Conservation (phyloP, 2,797 vertebrate species). For the Leptatherina wallacei region DNA sequence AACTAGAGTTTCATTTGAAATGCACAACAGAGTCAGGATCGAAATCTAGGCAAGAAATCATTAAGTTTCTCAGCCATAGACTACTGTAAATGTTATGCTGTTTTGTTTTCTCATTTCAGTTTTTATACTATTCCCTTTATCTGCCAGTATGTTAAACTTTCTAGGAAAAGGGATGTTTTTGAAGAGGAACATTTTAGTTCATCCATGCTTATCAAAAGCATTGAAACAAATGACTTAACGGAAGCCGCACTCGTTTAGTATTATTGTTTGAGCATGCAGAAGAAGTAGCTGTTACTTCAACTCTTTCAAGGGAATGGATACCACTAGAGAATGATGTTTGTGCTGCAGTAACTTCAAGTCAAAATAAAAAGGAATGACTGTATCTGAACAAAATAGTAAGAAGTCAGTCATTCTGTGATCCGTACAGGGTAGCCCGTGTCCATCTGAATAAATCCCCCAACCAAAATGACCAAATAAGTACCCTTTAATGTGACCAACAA, state of each 20-base stretch:
- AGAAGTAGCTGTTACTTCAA: neutral
- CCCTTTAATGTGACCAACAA: neutral
- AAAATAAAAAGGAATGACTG: neutral
- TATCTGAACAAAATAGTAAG: neutral
- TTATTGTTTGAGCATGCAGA: neutral
- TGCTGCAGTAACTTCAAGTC: neutral
- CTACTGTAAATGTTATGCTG: neutral
- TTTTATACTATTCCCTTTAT: neutral
- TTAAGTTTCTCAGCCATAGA: neutral
- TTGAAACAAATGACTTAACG: neutral
- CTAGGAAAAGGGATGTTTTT: too few relatives aligned
- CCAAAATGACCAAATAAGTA: neutral
- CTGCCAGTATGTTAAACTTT: neutral
- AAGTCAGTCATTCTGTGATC: neutral
- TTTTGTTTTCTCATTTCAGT: conserved; percentile 3
- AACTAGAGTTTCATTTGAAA: conserved; percentile 18
- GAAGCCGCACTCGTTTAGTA: neutral
- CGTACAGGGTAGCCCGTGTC: neutral
- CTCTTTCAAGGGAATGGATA: neutral
- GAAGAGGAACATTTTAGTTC: too few relatives aligned
- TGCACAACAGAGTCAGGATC: neutral
- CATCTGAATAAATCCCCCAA: neutral
- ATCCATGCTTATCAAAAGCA: neutral
- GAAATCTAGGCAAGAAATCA: conserved; percentile 16
- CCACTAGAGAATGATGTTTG: neutral